These are phyloP conservation scores for Lutjanus erythropterus DNA, from an alignment of 2,113 vertebrate genomes.

Conservation along the genomic window DNA sequence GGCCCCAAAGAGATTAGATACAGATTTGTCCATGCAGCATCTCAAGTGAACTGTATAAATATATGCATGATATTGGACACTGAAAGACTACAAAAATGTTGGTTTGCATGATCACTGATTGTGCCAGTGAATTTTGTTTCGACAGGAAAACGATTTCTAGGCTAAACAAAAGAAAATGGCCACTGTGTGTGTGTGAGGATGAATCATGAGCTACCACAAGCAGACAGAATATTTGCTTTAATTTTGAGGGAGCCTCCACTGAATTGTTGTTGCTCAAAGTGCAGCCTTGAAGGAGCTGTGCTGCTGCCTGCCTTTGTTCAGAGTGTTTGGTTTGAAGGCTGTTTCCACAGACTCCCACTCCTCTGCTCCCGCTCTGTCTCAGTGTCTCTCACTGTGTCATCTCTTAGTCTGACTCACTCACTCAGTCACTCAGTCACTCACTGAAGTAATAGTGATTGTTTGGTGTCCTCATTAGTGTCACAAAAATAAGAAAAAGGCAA, in stretches of 20 bases:
- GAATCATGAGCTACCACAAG: conserved; percentile 42
- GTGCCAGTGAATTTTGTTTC: conserved; percentile 25
- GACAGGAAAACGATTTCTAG: conserved; percentile 14
- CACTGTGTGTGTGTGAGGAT: conserved; percentile 17
- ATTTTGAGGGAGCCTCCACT: conserved; percentile 50
- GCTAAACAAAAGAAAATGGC: conserved; percentile 43
- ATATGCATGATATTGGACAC: not conserved
- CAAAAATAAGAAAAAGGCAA: conserved; percentile 2
- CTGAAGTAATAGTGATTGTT: not conserved
- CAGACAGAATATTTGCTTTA: conserved; percentile 59
- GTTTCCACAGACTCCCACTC: conserved; percentile 68
- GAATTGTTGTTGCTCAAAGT: conserved; percentile 48
- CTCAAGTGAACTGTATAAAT: not conserved
- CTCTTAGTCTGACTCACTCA: conserved; percentile 56
- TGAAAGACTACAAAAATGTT: conserved; percentile 1
- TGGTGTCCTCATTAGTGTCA: not conserved
- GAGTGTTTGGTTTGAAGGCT: conserved; percentile 69
- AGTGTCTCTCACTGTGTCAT: conserved; percentile 62
- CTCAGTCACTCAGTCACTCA: conserved; percentile 27
- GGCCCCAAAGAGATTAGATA: not conserved
- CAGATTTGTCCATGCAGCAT: not conserved
- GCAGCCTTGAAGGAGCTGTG: conserved; percentile 63
- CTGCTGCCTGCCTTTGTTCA: conserved; percentile 61
- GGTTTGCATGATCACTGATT: not conserved
- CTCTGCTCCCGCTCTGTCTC: conserved; percentile 53